Evolutionary conservation across 37 sponge, comb jelly and placozoan genomes (phyloP).

Genomic region (Ianthella basta): DNA sequence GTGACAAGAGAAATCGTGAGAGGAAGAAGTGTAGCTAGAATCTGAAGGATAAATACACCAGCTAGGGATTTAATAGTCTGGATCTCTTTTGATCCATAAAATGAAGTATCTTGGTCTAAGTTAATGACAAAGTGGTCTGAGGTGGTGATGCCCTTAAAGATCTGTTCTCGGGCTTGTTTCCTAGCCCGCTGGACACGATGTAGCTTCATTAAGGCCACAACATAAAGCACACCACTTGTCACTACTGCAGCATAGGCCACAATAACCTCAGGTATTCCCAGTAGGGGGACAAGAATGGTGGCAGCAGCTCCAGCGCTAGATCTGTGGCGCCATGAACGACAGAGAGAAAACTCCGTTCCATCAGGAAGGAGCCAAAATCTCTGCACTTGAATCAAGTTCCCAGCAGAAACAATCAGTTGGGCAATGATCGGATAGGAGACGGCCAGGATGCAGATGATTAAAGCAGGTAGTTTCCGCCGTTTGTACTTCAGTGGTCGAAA

Average conservation of each 20-base stretch:
- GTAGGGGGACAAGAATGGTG: not conserved
- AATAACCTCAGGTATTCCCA: not conserved
- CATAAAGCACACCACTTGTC: not conserved
- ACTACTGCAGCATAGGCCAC: not conserved
- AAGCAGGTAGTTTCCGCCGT: not conserved
- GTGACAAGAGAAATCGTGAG: not conserved
- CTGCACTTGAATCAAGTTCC: not conserved
- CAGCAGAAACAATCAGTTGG: not conserved
- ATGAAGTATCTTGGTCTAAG: not conserved
- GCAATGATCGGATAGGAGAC: not conserved
- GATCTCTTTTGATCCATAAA: not conserved
- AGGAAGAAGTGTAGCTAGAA: not conserved
- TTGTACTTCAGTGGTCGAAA: not conserved
- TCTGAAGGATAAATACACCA: conserved; percentile 2
- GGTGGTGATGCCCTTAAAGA: not conserved
- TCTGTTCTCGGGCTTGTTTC: not conserved
- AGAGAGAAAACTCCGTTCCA: not conserved
- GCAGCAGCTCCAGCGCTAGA: not conserved
- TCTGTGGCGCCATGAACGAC: not conserved
- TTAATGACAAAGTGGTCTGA: not conserved
- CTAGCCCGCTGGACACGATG: not conserved
- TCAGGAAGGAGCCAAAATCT: not conserved
- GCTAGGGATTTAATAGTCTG: not conserved
- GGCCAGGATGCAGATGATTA: not conserved
- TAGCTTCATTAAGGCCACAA: not conserved